phyloP scores from a whole-genome alignment of 2,113 vertebrate genomes.

The Isichthys henryi region DNA sequence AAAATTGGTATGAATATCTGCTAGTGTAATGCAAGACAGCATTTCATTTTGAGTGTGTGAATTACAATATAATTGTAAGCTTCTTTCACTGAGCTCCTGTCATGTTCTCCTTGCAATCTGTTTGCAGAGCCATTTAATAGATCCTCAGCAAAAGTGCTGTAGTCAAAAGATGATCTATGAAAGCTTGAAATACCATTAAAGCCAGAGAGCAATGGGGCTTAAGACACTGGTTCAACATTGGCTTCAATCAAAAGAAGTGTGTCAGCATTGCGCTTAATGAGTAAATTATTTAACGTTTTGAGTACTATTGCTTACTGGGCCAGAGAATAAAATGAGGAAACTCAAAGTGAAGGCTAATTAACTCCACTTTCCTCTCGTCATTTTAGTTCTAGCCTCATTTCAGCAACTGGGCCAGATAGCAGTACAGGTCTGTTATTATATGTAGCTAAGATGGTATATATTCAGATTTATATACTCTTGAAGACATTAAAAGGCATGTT shows the following conservation, averaged over 20 bases:
- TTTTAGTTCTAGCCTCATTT: not conserved
- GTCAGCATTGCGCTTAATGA: not conserved
- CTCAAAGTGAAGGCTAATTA: not conserved
- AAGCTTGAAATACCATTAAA: not conserved
- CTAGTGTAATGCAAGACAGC: slow-evolving; percentile 23
- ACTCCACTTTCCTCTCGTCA: not conserved
- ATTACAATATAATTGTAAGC: not conserved
- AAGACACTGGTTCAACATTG: not conserved
- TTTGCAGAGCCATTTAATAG: not conserved
- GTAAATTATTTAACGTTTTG: not conserved
- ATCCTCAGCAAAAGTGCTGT: not conserved
- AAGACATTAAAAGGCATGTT: not conserved
- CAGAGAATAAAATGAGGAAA: not conserved
- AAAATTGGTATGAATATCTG: slow-evolving; percentile 43
- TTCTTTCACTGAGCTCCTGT: not conserved
- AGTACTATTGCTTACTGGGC: not conserved
- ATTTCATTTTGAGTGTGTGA: not conserved
- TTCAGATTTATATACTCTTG: not conserved
- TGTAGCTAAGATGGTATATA: not conserved
- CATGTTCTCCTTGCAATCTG: not conserved
- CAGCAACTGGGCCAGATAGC: not conserved
- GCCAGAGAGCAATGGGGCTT: not conserved
- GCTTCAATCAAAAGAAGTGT: not conserved
- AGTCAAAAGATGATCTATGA: not conserved
- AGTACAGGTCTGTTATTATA: not conserved